phyloP scores from a whole-genome alignment of 2,797 vertebrate species.

The Parauchenoglanis ngamensis region DNA sequence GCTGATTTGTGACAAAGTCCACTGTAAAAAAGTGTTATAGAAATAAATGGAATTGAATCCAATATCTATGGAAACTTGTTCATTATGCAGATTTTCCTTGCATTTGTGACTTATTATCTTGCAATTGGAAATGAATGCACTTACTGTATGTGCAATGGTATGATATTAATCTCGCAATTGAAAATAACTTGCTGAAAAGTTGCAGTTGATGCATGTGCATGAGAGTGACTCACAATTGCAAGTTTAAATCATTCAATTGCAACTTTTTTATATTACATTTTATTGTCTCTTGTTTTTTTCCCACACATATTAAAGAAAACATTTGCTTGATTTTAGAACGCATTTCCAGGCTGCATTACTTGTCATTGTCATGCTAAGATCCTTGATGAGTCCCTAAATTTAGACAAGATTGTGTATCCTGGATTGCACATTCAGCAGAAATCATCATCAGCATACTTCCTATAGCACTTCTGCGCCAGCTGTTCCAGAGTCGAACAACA shows the following conservation, averaged over 20 bases:
- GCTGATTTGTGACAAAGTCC: background rate
- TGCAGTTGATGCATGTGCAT: background rate
- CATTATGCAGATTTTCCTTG: background rate
- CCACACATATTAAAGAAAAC: background rate
- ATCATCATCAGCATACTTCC: constrained; percentile 1
- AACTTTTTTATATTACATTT: background rate
- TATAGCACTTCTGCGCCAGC: background rate
- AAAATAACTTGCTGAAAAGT: background rate
- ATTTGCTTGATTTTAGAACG: background rate
- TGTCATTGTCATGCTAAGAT: background rate
- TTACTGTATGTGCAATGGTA: background rate
- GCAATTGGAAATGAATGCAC: background rate
- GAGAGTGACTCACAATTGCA: background rate
- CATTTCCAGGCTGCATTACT: background rate
- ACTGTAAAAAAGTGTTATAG: background rate
- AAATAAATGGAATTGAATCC: background rate
- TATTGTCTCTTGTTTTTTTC: too few relatives aligned
- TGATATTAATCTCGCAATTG: background rate
- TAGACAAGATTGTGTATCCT: background rate
- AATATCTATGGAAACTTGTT: background rate
- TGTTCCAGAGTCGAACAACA: constrained; percentile 12
- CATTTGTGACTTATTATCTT: background rate
- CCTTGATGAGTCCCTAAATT: background rate
- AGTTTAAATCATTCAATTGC: background rate
- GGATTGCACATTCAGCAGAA: constrained; percentile 18